Evolutionary conservation across 2,888 invertebrate species (phyloP), one percentile per base, ranked within the genome.

Genomic region (Notocelia uddmanniana): DNA sequence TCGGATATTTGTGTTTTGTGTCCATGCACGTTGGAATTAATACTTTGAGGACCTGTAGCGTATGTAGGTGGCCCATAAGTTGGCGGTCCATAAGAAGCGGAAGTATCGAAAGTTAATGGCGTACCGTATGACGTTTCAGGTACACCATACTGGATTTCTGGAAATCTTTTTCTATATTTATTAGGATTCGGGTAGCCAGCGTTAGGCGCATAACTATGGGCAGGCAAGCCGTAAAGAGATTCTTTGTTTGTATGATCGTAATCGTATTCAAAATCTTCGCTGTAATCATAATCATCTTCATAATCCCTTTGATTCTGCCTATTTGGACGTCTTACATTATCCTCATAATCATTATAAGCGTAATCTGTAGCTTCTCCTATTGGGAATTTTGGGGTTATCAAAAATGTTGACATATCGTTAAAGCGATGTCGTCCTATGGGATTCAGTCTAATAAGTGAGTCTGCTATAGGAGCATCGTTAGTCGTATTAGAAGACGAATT

Each of bases 281-380:
- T 77, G 41, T 84, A 83, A 23, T 83, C 85, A 41, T 76, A 78
- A 66, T 86, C 81, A 31, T 84, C 83, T 34, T 82, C 82, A 19
- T 83, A 81, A 74, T 81, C 79, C 66, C 78, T 79, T 19, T 78
- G 74, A 48, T 76, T 74, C 23, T 82, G 81, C n/a, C 79, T 76
- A 64, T 80, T 77, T 15, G 69, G 75, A 66, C 75, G 66, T 62
- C 69, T 68, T 26, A 74, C 71, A 34, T 77, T 72, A 9, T 80
- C 78, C 5, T 84, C 81, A 15, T 82, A 78, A 72, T 83, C 83
- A 48, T 82, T 77, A 48, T 67, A 75, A 21, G 60, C 67, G 37
- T 79, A 81, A 60, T 85, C 85, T 5, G 78, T 74, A 13, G 83
- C 82, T 69, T 85, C 86, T 31, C 85, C 86, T 21, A 85, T 75